These are phyloP conservation scores for Megamerina dolium DNA, from an alignment of 2,888 invertebrate species.

Conservation along the genomic window DNA sequence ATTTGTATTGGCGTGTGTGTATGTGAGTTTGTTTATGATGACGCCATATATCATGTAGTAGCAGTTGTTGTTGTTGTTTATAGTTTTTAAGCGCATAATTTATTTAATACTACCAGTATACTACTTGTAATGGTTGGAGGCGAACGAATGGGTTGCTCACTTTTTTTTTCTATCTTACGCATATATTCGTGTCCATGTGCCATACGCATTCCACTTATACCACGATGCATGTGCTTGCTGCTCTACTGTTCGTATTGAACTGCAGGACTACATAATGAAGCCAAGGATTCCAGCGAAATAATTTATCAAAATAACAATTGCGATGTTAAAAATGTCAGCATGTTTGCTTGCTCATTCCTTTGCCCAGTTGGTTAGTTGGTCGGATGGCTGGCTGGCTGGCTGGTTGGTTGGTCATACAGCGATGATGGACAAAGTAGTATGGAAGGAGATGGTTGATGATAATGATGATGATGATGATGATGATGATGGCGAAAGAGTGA, in stretches of 20 bases:
- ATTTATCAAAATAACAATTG: conserved; percentile 22
- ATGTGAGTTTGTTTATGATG: too few species aligned
- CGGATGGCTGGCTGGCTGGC: conserved; percentile 12
- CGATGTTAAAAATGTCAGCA: conserved; percentile 3
- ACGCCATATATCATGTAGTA: too few species aligned
- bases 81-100: too few species aligned
- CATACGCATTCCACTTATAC: not conserved
- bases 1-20: too few species aligned
- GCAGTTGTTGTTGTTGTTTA: too few species aligned
- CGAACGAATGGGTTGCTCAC: too few species aligned
- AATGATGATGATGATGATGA: not conserved
- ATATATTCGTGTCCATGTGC: not conserved
- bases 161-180: too few species aligned
- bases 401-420: conserved; percentile 3
- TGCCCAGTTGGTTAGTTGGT: conserved; percentile 17
- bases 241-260: not conserved
- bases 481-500: not conserved
- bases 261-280: conserved; percentile 14
- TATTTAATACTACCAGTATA: not conserved
- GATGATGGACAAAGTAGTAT: too few species aligned
- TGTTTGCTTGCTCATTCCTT: too few species aligned
- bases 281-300: conserved; percentile 19
- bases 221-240: not conserved
- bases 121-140: not conserved
- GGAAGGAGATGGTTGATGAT: too few species aligned